A percentile compares a stretch with the other conserved stretches of the same genome.
phyloP scores from a whole-genome alignment of 2,113 vertebrate genomes.

The Rhea americana region DNA sequence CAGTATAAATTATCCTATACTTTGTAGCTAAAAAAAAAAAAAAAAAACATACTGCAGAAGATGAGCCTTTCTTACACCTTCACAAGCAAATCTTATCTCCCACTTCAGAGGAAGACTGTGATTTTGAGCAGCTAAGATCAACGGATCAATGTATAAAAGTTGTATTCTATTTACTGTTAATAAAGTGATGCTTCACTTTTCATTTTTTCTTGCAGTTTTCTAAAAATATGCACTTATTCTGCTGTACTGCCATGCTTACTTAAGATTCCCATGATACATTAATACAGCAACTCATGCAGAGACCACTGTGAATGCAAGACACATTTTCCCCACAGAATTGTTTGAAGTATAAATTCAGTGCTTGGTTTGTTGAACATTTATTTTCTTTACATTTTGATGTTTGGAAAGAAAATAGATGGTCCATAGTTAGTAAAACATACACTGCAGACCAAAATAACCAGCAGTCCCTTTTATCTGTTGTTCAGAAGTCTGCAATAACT shows the following conservation, averaged over 20 bases:
- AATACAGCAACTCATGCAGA: background rate
- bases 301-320: constrained; percentile 6
- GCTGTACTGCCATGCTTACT: background rate
- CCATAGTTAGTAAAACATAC: constrained; percentile 57
- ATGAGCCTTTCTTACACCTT: background rate
- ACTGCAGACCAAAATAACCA: constrained; percentile 61
- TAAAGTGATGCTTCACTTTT: background rate
- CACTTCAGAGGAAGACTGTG: background rate
- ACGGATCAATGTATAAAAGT: background rate
- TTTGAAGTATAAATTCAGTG: constrained; percentile 16
- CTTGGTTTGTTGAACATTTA: constrained; percentile 32
- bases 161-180: background rate
- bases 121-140: background rate
- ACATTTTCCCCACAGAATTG: background rate
- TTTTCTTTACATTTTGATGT: constrained; percentile 28
- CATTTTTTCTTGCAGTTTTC: background rate
- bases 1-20: background rate
- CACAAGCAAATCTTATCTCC: background rate
- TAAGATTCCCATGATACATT: background rate
- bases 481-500: constrained; percentile 66
- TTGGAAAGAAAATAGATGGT: constrained; percentile 61
- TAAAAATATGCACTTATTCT: background rate
- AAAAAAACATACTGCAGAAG: background rate
- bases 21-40: background rate
- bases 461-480: constrained; percentile 66